These are phyloP conservation scores for Gandaritis pyraliata DNA, from an alignment of 2,888 invertebrate species.

Conservation along the genomic window DNA sequence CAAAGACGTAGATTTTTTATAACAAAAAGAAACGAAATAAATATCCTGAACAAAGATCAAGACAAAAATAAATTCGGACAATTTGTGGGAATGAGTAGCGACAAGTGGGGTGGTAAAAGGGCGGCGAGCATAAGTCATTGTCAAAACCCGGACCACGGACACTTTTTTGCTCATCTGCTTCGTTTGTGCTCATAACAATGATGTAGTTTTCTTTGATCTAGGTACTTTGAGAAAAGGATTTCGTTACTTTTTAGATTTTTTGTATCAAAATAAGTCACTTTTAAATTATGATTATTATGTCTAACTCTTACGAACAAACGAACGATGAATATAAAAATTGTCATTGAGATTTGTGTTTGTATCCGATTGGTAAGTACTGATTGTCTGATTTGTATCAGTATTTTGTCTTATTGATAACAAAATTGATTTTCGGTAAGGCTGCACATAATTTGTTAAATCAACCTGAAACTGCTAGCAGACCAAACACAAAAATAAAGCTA, in stretches of 20 bases:
- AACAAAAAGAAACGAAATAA: neutral
- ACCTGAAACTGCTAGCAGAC: neutral
- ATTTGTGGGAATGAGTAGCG: conserved; percentile 68
- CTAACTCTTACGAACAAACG: no score
- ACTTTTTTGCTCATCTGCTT: conserved; percentile 69
- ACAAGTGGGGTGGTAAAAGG: conserved; percentile 70
- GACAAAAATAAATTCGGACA: conserved; percentile 56
- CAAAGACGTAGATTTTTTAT: neutral
- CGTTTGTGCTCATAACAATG: conserved; percentile 62
- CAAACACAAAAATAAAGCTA: neutral
- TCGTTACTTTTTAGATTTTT: neutral
- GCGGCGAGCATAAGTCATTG: conserved; percentile 78
- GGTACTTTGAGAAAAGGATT: conserved; percentile 10
- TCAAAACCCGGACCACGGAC: conserved; percentile 65
- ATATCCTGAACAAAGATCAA: conserved; percentile 38
- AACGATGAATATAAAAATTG: no score
- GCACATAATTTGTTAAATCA: no score
- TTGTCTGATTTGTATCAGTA: no score
- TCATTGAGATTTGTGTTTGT: no score
- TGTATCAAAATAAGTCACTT: no score
- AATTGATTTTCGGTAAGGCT: no score
- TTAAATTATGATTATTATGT: no score
- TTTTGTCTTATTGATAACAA: no score
- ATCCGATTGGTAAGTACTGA: no score
- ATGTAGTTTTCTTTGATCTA: conserved; percentile 40